Evolutionary conservation across 2,113 vertebrate genomes (phyloP).

Genomic region (Aegithalos caudatus): DNA sequence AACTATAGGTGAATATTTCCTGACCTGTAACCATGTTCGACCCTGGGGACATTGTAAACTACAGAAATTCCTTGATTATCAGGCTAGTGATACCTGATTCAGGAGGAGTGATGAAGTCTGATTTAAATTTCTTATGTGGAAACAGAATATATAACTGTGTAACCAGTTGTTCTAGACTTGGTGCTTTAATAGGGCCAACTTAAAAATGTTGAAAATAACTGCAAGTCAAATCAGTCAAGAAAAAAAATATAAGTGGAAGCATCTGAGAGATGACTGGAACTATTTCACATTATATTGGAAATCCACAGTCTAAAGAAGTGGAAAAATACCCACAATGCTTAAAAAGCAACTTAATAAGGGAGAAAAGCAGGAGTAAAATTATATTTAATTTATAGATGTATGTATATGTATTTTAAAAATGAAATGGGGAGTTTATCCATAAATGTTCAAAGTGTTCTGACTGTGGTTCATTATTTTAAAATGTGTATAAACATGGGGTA

Average conservation of each 20-base stretch:
- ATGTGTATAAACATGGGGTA: slow-evolving; percentile 19
- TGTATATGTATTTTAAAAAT: not conserved
- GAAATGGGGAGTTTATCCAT: not conserved
- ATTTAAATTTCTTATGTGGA: not conserved
- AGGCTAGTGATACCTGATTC: not conserved
- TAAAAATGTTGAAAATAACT: not conserved
- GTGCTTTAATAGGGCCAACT: not conserved
- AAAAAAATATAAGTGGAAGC: not conserved
- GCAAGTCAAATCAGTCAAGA: not conserved
- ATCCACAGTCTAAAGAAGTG: not conserved
- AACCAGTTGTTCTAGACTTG: not conserved
- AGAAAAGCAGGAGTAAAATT: not conserved
- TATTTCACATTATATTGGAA: not conserved
- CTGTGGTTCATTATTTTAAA: slow-evolving; percentile 27
- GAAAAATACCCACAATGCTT: not conserved
- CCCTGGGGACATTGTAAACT: not conserved
- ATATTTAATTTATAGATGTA: not conserved
- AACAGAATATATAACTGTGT: not conserved
- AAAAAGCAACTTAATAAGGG: not conserved
- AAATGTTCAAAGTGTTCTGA: not conserved
- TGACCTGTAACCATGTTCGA: not conserved
- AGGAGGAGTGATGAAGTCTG: not conserved
- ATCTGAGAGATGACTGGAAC: not conserved
- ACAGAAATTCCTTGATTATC: not conserved
- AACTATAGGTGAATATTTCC: not conserved